These are phyloP conservation scores for Hecatera dysodea DNA, from an alignment of 2,888 invertebrate species.

Conservation along the genomic window DNA sequence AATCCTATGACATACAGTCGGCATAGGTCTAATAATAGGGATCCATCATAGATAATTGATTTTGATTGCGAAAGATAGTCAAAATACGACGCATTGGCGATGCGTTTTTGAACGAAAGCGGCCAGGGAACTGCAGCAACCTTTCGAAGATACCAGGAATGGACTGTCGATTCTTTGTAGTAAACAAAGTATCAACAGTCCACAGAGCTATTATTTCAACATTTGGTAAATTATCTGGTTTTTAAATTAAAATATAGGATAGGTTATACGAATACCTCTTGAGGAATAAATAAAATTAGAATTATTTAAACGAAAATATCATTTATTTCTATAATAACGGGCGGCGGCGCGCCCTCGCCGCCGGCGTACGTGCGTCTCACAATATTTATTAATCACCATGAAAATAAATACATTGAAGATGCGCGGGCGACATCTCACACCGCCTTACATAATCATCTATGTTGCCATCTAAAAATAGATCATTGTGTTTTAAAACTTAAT, in stretches of 20 bases:
- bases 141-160: no score
- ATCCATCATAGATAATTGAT: no score
- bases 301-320: constrained; percentile 90
- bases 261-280: no score
- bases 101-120: no score
- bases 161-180: no score
- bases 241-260: not conserved
- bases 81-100: no score
- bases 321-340: constrained; percentile 90
- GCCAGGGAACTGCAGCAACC: no score
- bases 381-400: constrained; percentile 86
- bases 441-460: constrained; percentile 84
- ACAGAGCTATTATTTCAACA: not conserved
- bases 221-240: not conserved
- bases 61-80: no score
- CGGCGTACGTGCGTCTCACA: constrained; percentile 87
- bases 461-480: constrained; percentile 85
- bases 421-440: constrained; percentile 78
- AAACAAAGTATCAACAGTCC: not conserved
- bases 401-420: constrained; percentile 87
- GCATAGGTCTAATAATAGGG: no score
- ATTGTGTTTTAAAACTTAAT: constrained; percentile 82
- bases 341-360: constrained; percentile 77
- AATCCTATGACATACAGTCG: no score
- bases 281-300: constrained; percentile 78